These are phyloP conservation scores for Mormyrus hasselquistii DNA, from an alignment of 2,797 vertebrate genomes.

Conservation along the genomic window DNA sequence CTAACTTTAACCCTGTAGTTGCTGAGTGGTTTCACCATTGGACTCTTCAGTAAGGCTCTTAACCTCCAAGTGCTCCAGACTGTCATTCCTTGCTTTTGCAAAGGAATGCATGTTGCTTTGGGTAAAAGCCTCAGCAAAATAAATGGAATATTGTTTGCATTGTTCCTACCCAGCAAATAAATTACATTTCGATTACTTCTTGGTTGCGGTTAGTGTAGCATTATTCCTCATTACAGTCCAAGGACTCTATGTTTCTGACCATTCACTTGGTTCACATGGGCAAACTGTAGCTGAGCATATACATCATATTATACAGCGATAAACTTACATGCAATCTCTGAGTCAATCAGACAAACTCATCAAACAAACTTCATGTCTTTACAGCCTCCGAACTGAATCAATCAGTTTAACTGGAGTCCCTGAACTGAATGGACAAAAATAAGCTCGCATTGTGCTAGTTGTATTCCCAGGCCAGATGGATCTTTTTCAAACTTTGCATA, in stretches of 20 bases:
- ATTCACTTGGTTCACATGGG: background rate
- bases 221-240: background rate
- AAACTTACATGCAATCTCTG: background rate
- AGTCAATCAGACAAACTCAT: background rate
- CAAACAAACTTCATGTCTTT: background rate
- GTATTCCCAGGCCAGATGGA: background rate
- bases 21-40: background rate
- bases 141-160: background rate
- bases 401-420: background rate
- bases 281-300: background rate
- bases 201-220: background rate
- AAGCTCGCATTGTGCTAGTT: background rate
- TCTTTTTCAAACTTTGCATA: background rate
- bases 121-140: background rate
- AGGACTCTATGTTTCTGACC: background rate
- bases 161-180: background rate
- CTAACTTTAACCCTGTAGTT: background rate
- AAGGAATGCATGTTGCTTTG: background rate
- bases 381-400: background rate
- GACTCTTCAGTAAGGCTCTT: background rate
- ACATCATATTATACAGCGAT: background rate
- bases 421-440: background rate
- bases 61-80: background rate
- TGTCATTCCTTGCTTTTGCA: background rate
- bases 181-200: background rate